Percentiles rank a stretch among this genome's conserved stretches.
Evolutionary conservation across 1,140 invertebrate genomes (phyloP).

Genomic region (Oncopodura yosiiana): DNA sequence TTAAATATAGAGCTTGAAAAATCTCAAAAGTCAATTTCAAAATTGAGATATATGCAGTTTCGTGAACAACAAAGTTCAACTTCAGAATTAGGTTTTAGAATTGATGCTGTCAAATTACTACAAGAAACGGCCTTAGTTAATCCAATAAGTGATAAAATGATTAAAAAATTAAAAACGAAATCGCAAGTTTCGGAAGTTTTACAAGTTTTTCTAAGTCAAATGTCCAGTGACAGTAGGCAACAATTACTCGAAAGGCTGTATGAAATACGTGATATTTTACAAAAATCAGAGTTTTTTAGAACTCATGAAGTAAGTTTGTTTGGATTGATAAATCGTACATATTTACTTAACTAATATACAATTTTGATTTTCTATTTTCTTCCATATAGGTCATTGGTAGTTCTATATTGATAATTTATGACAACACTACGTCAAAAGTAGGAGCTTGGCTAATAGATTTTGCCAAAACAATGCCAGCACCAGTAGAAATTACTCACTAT

Average conservation of each 20-base stretch:
- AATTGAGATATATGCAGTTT: constrained; percentile 91
- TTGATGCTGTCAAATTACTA: constrained; percentile 82
- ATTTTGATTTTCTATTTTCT: constrained; percentile 39
- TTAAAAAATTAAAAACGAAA: constrained; percentile 58
- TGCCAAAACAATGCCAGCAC: constrained; percentile 73
- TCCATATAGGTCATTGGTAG: constrained; percentile 75
- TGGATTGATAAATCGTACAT: background rate
- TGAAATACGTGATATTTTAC: constrained; percentile 65
- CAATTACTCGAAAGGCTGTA: constrained; percentile 62
- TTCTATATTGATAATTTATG: constrained; percentile 87
- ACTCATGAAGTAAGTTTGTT: constrained; percentile 64
- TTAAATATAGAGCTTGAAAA: constrained; percentile 64
- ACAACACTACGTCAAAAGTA: constrained; percentile 58
- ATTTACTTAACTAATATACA: background rate
- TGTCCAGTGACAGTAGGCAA: constrained; percentile 50
- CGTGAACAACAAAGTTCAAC: constrained; percentile 87
- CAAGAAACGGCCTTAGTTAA: constrained; percentile 1
- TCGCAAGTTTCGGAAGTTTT: constrained; percentile 70
- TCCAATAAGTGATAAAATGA: background rate
- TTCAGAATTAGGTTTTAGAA: constrained; percentile 82
- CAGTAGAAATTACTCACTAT: constrained; percentile 60
- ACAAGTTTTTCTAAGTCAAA: constrained; percentile 61
- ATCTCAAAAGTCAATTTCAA: constrained; percentile 74
- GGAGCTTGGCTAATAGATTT: constrained; percentile 95
- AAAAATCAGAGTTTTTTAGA: constrained; percentile 76